Conservation (phyloP, 2,797 vertebrate genomes). For the Vireo griseus region DNA sequence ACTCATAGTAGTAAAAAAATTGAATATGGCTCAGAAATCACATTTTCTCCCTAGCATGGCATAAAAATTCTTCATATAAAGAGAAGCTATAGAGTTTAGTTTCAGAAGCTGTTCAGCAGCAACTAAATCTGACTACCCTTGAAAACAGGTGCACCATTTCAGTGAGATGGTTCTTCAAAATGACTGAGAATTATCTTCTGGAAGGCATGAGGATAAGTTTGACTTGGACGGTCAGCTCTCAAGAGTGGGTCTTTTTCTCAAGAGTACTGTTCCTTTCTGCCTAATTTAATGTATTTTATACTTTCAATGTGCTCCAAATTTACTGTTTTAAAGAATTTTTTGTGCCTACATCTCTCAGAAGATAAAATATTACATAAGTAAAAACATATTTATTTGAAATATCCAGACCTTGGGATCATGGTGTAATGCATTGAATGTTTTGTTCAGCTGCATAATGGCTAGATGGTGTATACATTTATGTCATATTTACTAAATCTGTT, state of each 20-base stretch:
- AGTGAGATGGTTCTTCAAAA: neutral
- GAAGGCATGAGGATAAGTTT: neutral
- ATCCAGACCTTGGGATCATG: neutral
- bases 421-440: neutral
- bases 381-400: neutral
- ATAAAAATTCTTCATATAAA: neutral
- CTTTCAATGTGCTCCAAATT: neutral
- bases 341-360: neutral
- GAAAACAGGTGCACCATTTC: neutral
- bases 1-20: neutral
- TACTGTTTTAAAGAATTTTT: neutral
- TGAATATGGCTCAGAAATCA: neutral
- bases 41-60: neutral
- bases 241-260: neutral
- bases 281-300: neutral
- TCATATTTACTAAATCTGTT: neutral
- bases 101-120: neutral
- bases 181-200: neutral
- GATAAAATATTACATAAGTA: neutral
- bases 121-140: neutral
- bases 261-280: neutral
- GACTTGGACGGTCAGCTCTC: neutral
- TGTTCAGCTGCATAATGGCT: neutral
- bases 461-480: neutral
- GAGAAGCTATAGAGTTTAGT: neutral